Evolutionary conservation across 2,888 invertebrate species (phyloP).

Genomic region (Drepanosiphum platanoidis): DNA sequence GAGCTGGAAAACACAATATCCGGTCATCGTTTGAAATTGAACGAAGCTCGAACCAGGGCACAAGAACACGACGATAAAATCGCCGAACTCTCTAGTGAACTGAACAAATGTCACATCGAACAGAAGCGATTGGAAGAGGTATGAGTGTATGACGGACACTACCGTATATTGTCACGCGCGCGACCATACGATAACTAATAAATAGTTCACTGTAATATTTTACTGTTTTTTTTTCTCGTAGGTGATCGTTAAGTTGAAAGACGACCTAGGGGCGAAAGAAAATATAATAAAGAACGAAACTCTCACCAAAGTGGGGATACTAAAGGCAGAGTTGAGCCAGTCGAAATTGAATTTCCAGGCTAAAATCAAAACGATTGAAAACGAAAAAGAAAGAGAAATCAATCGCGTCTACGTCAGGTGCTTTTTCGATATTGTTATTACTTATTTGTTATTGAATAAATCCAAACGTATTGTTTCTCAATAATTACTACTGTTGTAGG

Average conservation of each 20-base stretch:
- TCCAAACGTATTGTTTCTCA: not conserved
- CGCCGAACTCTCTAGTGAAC: slow-evolving; percentile 64
- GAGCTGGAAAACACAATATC: slow-evolving; percentile 76
- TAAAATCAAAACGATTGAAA: slow-evolving; percentile 67
- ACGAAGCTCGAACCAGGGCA: slow-evolving; percentile 74
- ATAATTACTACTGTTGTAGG: slow-evolving; percentile 68
- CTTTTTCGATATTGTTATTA: too few species aligned
- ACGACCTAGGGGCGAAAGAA: slow-evolving; percentile 70
- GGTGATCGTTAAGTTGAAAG: slow-evolving; percentile 50
- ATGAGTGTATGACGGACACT: not conserved
- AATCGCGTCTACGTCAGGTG: slow-evolving; percentile 81
- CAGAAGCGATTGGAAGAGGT: slow-evolving; percentile 63
- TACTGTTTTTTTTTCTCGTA: slow-evolving; percentile 8
- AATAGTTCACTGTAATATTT: not conserved
- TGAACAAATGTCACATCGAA: slow-evolving; percentile 64
- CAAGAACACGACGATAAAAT: slow-evolving; percentile 75
- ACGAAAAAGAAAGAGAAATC: slow-evolving; percentile 78
- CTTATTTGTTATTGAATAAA: slow-evolving; percentile 21
- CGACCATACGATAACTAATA: not conserved
- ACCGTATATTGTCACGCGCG: not conserved
- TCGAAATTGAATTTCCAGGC: slow-evolving; percentile 65
- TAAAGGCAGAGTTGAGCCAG: slow-evolving; percentile 71
- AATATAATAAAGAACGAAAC: slow-evolving; percentile 72
- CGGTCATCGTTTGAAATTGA: slow-evolving; percentile 75
- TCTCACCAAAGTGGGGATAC: slow-evolving; percentile 69